Conservation (phyloP, 2,797 vertebrate genomes). For the Enteromius argenteus region DNA sequence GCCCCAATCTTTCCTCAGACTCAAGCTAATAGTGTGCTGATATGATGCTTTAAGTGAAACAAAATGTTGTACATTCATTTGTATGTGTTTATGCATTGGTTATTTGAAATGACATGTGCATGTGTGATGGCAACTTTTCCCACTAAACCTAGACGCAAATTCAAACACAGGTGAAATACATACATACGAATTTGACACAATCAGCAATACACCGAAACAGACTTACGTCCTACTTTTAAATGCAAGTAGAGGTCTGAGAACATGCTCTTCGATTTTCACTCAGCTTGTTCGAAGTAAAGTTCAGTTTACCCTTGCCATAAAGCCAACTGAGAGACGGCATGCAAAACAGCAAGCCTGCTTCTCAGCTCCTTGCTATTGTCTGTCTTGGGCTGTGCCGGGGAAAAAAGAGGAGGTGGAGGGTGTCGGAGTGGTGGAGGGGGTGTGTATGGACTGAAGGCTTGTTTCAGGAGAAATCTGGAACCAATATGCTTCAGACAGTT, state of each 20-base stretch:
- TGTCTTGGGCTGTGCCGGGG: constrained; percentile 31
- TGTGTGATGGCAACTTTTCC: background rate
- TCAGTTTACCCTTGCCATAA: constrained; percentile 29
- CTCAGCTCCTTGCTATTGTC: constrained; percentile 31
- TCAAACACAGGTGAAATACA: background rate
- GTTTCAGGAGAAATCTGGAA: constrained; percentile 89
- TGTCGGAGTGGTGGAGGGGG: constrained; percentile 56
- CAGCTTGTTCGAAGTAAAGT: constrained; percentile 19
- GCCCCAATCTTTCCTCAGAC: background rate
- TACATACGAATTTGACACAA: background rate
- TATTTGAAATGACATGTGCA: background rate
- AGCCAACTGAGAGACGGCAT: constrained; percentile 21
- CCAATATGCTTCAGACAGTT: constrained; percentile 88
- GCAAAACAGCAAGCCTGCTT: constrained; percentile 30
- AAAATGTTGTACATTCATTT: background rate
- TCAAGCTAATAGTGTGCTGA: background rate
- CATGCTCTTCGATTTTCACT: background rate
- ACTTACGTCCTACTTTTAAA: background rate
- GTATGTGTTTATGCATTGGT: background rate
- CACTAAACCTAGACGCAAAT: background rate
- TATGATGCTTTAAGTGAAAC: background rate
- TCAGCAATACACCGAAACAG: background rate
- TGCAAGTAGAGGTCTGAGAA: background rate
- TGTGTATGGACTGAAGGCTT: constrained; percentile 61
- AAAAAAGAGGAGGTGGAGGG: constrained; percentile 31